Percentiles rank a stretch among this genome's conserved stretches.
Conservation (phyloP, 2,797 vertebrate species). For the Manis pentadactyla region DNA sequence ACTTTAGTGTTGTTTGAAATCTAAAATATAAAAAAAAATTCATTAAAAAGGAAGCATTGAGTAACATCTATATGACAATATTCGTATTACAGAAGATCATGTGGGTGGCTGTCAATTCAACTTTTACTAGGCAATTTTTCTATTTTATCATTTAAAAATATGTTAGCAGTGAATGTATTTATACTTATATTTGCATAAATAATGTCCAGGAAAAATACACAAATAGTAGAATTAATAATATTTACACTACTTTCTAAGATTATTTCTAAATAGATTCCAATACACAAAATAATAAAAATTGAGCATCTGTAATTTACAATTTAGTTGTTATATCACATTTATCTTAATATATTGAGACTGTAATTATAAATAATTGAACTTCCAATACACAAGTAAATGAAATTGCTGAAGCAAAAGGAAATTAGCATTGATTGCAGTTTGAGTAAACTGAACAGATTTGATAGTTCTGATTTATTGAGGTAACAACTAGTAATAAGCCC, state of each 20-base stretch:
- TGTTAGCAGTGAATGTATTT: neutral
- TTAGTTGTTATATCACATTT: slow-evolving; percentile 75
- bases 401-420: slow-evolving; percentile 83
- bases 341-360: slow-evolving; percentile 80
- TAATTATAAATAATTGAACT: slow-evolving; percentile 83
- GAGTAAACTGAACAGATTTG: slow-evolving; percentile 80
- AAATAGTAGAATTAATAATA: slow-evolving; percentile 29
- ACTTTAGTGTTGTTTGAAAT: slow-evolving; percentile 52
- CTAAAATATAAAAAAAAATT: neutral
- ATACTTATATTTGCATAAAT: neutral
- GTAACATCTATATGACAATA: neutral
- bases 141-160: neutral
- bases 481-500: slow-evolving; percentile 72
- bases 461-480: slow-evolving; percentile 83
- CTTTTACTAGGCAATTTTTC: neutral
- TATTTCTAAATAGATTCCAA: slow-evolving; percentile 66
- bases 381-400: slow-evolving; percentile 82
- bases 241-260: slow-evolving; percentile 17
- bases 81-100: neutral
- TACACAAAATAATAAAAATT: slow-evolving; percentile 69
- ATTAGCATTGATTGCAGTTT: slow-evolving; percentile 84
- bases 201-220: slow-evolving; percentile 12
- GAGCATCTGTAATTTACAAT: slow-evolving; percentile 68
- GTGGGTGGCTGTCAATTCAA: neutral
- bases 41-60: neutral